Conservation (phyloP, 2,888 invertebrate genomes). For the Volucella zonaria region DNA sequence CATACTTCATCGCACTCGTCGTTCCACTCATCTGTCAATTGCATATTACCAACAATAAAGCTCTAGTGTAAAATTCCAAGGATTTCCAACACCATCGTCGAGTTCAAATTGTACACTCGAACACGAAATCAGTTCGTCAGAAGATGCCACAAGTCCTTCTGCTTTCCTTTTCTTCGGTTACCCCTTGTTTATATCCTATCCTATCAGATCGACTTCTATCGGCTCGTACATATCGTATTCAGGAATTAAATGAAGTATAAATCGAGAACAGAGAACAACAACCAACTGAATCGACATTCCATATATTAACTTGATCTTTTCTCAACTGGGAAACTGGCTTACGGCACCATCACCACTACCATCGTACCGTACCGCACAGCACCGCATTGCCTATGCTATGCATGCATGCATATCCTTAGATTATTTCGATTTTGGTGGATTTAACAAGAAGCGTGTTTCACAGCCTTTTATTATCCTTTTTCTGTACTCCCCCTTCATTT, state of each 20-base stretch:
- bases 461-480: slow-evolving; percentile 46
- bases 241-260: slow-evolving; percentile 71
- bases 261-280: slow-evolving; percentile 53
- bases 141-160: slow-evolving; percentile 45
- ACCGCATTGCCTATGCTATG: slow-evolving; percentile 34
- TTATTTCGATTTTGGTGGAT: slow-evolving; percentile 73
- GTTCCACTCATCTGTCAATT: slow-evolving; percentile 59
- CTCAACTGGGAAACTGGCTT: slow-evolving; percentile 54
- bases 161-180: slow-evolving; percentile 41
- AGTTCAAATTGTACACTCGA: slow-evolving; percentile 71
- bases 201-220: not conserved
- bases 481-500: slow-evolving; percentile 30
- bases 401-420: slow-evolving; percentile 70
- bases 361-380: not conserved
- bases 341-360: slow-evolving; percentile 33
- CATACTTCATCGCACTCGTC: slow-evolving; percentile 63
- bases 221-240: slow-evolving; percentile 61
- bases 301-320: slow-evolving; percentile 60
- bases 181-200: slow-evolving; percentile 2
- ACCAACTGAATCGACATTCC: slow-evolving; percentile 33
- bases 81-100: slow-evolving; percentile 62
- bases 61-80: slow-evolving; percentile 71
- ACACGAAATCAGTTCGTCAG: slow-evolving; percentile 68
- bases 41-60: slow-evolving; percentile 64
- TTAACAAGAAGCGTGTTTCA: slow-evolving; percentile 66